These are phyloP conservation scores for Didymodactylos carnosus DNA, from an alignment of 2,888 invertebrate genomes.

Conservation along the genomic window DNA sequence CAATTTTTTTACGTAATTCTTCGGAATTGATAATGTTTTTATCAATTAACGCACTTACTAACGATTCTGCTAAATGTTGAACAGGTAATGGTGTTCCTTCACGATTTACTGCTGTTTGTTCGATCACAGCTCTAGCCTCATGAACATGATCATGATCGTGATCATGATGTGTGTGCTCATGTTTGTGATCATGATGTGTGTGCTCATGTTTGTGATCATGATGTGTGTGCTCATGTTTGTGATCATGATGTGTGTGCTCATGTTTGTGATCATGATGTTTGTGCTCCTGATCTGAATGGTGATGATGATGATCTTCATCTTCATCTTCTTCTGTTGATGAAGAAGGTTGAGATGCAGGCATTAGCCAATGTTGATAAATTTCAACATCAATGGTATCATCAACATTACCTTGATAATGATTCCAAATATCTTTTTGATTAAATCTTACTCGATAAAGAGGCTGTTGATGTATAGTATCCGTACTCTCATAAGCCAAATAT, in stretches of 20 bases:
- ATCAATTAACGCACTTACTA: neutral
- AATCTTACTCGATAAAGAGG: neutral
- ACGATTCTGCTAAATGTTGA: neutral
- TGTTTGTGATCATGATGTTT: neutral
- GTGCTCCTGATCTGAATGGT: neutral
- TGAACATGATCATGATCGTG: neutral
- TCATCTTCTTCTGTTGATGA: neutral
- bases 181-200: neutral
- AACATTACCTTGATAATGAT: neutral
- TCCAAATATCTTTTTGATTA: neutral
- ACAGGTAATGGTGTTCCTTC: neutral
- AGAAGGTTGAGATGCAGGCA: neutral
- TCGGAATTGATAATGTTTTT: neutral
- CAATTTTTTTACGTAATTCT: neutral
- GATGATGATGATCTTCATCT: neutral
- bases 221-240: neutral
- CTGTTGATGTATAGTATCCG: neutral
- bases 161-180: no score
- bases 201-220: neutral
- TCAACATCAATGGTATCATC: neutral
- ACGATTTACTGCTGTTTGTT: neutral
- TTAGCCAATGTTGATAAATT: neutral
- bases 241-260: neutral
- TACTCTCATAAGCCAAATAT: neutral
- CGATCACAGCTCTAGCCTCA: neutral